Conservation (phyloP, 2,113 vertebrate species). For the Maccullochella peelii region DNA sequence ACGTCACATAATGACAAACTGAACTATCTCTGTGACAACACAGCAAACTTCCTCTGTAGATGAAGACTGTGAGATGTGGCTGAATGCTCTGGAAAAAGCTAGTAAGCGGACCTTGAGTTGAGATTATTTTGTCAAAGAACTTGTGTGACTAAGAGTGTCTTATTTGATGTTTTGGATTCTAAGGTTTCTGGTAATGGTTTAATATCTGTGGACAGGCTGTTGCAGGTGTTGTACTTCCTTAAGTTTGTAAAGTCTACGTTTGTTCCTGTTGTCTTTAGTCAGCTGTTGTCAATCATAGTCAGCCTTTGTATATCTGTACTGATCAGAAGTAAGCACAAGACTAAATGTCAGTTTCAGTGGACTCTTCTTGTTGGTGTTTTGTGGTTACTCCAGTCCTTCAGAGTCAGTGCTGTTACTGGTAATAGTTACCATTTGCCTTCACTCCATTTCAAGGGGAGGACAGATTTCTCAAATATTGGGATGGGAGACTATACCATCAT, state of each 20-base stretch:
- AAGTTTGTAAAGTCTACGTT: conserved; percentile 41
- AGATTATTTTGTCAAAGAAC: conserved; percentile 4
- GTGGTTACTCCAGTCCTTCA: conserved; percentile 27
- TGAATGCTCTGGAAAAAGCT: background rate
- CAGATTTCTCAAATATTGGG: conserved; percentile 24
- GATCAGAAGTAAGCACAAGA: conserved; percentile 66
- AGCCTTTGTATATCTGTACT: conserved; percentile 60
- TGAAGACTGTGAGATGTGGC: background rate
- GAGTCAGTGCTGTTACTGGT: conserved; percentile 2
- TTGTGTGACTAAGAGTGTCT: background rate
- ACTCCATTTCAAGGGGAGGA: conserved; percentile 20
- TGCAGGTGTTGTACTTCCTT: conserved; percentile 35
- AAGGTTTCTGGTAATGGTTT: background rate
- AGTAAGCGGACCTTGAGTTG: background rate
- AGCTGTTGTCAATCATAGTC: conserved; percentile 31
- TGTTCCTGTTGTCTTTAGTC: conserved; percentile 38
- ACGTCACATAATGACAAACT: background rate
- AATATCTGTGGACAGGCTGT: background rate
- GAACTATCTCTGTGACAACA: background rate
- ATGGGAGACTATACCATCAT: conserved; percentile 43
- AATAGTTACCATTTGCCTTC: conserved; percentile 31
- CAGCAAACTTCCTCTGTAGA: background rate
- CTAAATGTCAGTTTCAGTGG: conserved; percentile 60
- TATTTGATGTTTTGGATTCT: background rate
- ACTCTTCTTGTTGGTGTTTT: conserved; percentile 55